Evolutionary conservation across 1,140 invertebrate species (phyloP).

Genomic region (Drosophila sproati): DNA sequence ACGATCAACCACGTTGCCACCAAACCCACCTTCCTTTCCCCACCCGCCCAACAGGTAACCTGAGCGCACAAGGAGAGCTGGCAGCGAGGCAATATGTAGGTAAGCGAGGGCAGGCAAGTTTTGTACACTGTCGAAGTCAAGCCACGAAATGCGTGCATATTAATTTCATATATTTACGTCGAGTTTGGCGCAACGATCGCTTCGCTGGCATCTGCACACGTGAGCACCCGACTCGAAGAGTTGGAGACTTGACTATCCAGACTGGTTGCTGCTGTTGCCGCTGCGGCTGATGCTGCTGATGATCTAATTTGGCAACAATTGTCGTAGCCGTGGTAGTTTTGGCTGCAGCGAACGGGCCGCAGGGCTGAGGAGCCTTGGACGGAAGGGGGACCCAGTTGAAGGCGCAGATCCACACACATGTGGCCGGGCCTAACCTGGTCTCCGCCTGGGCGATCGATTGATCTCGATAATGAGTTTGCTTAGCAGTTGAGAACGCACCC

Average conservation of each 20-base stretch:
- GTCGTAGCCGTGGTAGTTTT: conserved; percentile 65
- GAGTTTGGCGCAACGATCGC: conserved; percentile 48
- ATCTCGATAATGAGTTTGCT: conserved; percentile 83
- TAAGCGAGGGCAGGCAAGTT: background rate
- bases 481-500: conserved; percentile 66
- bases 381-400: conserved; percentile 10
- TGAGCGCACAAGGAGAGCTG: conserved; percentile 11
- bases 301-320: conserved; percentile 84
- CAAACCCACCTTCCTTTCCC: background rate
- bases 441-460: conserved; percentile 77
- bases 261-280: conserved; percentile 34
- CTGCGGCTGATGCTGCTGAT: conserved; percentile 60
- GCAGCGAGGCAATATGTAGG: background rate
- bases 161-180: conserved; percentile 74
- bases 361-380: background rate
- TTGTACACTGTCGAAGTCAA: conserved; percentile 35
- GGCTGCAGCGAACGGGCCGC: background rate
- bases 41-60: conserved; percentile 18
- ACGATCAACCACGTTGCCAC: conserved; percentile 44
- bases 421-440: conserved; percentile 36
- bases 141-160: conserved; percentile 81
- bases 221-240: conserved; percentile 22
- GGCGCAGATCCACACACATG: conserved; percentile 40
- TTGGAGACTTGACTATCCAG: conserved; percentile 49
- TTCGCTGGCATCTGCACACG: conserved; percentile 51